phyloP scores from a whole-genome alignment of 2,888 invertebrate species.

The Hirtodrosophila confusa region DNA sequence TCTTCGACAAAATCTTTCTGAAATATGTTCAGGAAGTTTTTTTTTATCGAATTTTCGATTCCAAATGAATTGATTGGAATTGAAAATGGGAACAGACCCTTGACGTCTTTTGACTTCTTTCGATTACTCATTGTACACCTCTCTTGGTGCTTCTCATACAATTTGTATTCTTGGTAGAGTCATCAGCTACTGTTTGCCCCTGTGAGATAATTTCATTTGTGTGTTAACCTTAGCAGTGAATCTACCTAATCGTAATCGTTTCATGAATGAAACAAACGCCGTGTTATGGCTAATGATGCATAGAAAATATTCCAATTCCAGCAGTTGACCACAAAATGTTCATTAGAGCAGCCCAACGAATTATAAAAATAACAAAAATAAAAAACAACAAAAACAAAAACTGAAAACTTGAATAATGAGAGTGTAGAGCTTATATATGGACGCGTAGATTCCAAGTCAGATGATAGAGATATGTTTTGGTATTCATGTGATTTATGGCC shows the following conservation, averaged over 20 bases:
- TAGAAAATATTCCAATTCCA: conserved; percentile 31
- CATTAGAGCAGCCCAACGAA: conserved; percentile 55
- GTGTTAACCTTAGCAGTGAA: conserved; percentile 12
- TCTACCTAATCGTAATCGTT: conserved; percentile 31
- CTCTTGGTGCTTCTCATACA: conserved; percentile 14
- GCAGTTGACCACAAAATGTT: conserved; percentile 64
- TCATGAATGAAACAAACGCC: conserved; percentile 61
- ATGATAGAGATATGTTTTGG: conserved; percentile 31
- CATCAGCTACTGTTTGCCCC: conserved; percentile 44
- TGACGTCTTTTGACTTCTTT: no score
- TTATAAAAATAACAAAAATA: conserved; percentile 8
- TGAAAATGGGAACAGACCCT: no score
- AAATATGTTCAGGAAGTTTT: no score
- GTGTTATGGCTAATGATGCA: conserved; percentile 66
- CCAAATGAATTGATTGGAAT: no score
- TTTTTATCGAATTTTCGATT: no score
- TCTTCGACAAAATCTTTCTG: no score
- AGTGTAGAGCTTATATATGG: conserved; percentile 12
- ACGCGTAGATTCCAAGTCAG: background rate
- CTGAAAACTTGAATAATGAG: conserved; percentile 40
- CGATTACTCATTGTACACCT: background rate
- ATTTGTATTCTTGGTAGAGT: conserved; percentile 2
- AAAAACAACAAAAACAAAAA: conserved; percentile 5
- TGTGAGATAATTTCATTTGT: conserved; percentile 21
- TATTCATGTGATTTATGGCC: conserved; percentile 63